Evolutionary conservation across 2,797 vertebrate genomes (phyloP), one percentile per base, ranked within the genome.

Genomic region (Sebastes melanostomus): DNA sequence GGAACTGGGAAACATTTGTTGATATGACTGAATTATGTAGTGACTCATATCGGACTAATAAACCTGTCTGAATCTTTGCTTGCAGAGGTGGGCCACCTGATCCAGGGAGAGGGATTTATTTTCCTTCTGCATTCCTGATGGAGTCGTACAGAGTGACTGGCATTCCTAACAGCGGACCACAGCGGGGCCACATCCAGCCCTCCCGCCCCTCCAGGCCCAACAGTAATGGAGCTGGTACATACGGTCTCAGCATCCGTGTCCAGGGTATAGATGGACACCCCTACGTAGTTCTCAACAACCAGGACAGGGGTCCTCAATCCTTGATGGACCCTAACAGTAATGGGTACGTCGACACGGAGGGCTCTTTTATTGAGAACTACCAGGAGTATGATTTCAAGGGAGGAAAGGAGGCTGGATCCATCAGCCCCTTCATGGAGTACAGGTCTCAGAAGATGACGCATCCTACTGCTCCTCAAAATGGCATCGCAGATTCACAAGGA

Each of bases 201-300:
- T 83, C 94, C 52, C 95, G 94, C 62, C 22, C 87, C 4, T 90
- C 94, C 85, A 95, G 90, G 85, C 81, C 86, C 2, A 95, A 94
- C 1, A 94, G 88, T 77, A 93, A 95, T 24, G 96, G 95, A 91
- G 81, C 77, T 0, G 97, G 98, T 8, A 94, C 96, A 81, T 99
- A 99, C 0, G 98, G 98, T 36, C 98, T 99, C 87, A 99, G 98
- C 88, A 99, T 99, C 88, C 95, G 98, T 68, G 98, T 99, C 25
- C 98, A 99, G 91, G 98, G 98, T n/a, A 99, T 99, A 2, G 98
- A 97, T 66, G 98, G 98, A 34, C 98, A 99, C 86, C 98, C 98
- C 1, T 99, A 99, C 65, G 97, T 99, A 5, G 98, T 99, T 56
- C 96, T 99, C 74, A 99, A 99, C 92, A 99, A 99, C 84, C 96